These are phyloP conservation scores for Lithophane ornitopus DNA, from an alignment of 2,888 invertebrate species.

Conservation along the genomic window DNA sequence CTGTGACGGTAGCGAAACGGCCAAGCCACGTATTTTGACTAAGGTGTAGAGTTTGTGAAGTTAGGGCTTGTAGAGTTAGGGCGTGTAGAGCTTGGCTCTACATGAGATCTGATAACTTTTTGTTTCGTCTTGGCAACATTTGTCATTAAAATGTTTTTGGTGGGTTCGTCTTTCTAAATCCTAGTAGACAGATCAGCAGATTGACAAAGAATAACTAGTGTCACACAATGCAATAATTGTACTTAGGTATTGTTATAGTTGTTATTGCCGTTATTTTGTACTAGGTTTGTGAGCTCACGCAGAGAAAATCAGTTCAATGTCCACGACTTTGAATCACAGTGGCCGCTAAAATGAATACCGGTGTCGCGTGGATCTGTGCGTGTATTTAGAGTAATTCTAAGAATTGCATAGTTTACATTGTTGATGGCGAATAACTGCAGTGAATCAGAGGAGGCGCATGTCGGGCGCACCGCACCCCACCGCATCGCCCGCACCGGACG, in stretches of 20 bases:
- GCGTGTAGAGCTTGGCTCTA: no score
- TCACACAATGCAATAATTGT: background rate
- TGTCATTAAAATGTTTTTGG: no score
- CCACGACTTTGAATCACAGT: slow-evolving; percentile 14
- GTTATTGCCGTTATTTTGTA: no score
- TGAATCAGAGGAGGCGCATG: slow-evolving; percentile 45
- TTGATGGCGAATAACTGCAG: slow-evolving; percentile 42
- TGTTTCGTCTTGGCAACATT: no score
- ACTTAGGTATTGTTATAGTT: background rate
- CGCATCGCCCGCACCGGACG: background rate
- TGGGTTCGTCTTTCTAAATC: no score
- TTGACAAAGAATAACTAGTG: background rate
- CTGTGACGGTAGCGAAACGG: no score
- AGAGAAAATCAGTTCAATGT: slow-evolving; percentile 26
- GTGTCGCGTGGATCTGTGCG: slow-evolving; percentile 15
- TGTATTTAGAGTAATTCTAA: slow-evolving; percentile 32
- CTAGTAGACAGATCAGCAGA: no score
- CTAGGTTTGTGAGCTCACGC: background rate
- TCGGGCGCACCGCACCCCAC: background rate
- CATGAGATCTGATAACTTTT: no score
- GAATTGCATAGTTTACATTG: slow-evolving; percentile 57
- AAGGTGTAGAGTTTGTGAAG: no score
- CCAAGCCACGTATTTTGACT: no score
- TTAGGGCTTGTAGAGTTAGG: no score
- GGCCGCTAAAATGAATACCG: background rate